Conservation (phyloP, 1,140 invertebrate genomes). For the Euura lappo region DNA sequence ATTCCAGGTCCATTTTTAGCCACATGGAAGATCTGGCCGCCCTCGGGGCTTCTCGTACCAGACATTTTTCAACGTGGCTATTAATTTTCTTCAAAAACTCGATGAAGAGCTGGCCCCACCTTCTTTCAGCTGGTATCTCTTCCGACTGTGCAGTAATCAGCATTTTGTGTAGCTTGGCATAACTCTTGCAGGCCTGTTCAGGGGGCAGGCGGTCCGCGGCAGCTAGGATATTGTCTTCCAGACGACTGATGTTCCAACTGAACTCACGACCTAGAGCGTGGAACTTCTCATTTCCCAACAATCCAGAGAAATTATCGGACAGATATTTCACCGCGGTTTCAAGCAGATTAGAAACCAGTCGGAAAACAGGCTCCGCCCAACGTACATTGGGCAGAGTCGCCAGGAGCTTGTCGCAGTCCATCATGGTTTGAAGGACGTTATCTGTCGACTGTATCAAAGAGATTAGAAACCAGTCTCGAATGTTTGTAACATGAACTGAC, state of each 20-base stretch:
- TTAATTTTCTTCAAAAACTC: slow-evolving; percentile 57
- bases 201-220: slow-evolving; percentile 69
- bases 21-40: slow-evolving; percentile 69
- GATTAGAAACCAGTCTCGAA: neutral
- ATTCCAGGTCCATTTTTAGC: slow-evolving; percentile 68
- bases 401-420: slow-evolving; percentile 74
- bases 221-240: slow-evolving; percentile 71
- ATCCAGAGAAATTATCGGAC: slow-evolving; percentile 69
- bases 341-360: slow-evolving; percentile 70
- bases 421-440: slow-evolving; percentile 70
- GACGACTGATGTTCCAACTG: slow-evolving; percentile 70
- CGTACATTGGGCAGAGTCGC: slow-evolving; percentile 71
- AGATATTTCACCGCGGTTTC: slow-evolving; percentile 71
- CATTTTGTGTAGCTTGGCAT: slow-evolving; percentile 61
- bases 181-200: slow-evolving; percentile 75
- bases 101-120: slow-evolving; percentile 57
- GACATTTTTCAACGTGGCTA: slow-evolving; percentile 66
- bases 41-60: slow-evolving; percentile 67
- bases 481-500: neutral
- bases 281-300: slow-evolving; percentile 70
- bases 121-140: slow-evolving; percentile 45
- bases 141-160: slow-evolving; percentile 39
- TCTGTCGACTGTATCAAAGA: slow-evolving; percentile 61
- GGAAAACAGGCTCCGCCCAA: slow-evolving; percentile 75
- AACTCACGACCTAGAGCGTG: slow-evolving; percentile 69